Conservation (phyloP, 2,113 vertebrate genomes). For the Dolichotis patagonum region DNA sequence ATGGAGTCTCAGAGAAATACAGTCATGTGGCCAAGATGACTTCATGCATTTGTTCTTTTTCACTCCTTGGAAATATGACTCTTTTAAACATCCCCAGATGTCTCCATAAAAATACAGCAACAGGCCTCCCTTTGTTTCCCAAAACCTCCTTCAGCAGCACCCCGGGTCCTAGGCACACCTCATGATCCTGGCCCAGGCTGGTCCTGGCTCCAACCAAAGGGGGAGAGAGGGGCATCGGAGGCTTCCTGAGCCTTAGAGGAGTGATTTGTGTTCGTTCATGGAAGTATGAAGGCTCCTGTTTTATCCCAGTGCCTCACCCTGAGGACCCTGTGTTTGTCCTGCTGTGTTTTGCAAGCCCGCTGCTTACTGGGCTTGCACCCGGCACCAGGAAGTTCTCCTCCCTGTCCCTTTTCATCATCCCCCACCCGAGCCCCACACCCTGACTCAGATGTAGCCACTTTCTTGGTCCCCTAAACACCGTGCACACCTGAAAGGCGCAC, state of each 20-base stretch:
- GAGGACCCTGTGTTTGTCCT: not conserved
- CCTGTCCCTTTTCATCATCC: not conserved
- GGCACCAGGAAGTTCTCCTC: accelerated
- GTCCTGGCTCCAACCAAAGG: not conserved
- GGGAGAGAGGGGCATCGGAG: not conserved
- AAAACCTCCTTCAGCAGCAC: not conserved
- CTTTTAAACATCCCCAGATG: conserved; percentile 16
- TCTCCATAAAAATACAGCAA: conserved; percentile 1
- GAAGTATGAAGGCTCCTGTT: not conserved
- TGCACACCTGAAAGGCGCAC: not conserved
- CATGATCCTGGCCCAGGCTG: not conserved
- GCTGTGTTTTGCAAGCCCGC: not conserved
- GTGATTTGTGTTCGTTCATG: not conserved
- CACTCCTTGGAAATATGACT: not conserved
- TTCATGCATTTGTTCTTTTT: not conserved
- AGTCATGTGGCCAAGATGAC: not conserved
- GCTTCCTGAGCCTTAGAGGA: not conserved
- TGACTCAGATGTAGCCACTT: not conserved
- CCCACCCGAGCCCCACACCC: too few relatives aligned
- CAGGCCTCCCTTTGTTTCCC: conserved; percentile 29
- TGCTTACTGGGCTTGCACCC: not conserved
- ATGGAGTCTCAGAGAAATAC: not conserved
- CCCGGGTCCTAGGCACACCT: not conserved
- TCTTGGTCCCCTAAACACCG: not conserved
- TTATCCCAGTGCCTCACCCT: not conserved